Evolutionary conservation across 2,888 invertebrate genomes (phyloP).

Genomic region (Calameuta idolon): DNA sequence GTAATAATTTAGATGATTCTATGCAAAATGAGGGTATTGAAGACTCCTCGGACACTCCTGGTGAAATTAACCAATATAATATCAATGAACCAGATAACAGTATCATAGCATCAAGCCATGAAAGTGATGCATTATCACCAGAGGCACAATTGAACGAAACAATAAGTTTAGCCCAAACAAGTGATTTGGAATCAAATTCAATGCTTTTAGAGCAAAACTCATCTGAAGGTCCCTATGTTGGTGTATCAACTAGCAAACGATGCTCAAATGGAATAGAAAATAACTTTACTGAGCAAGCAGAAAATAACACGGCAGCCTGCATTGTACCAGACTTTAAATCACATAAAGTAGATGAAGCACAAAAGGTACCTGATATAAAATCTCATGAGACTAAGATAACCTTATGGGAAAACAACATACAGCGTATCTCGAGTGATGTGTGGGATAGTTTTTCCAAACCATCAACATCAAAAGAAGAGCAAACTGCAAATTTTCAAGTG

Average conservation of each 20-base stretch:
- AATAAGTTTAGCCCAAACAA: background rate
- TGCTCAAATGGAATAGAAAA: background rate
- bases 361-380: background rate
- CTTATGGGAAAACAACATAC: background rate
- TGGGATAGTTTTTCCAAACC: slow-evolving; percentile 28
- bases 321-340: background rate
- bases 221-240: background rate
- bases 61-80: background rate
- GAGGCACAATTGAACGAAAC: background rate
- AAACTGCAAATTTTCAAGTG: slow-evolving; percentile 62
- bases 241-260: background rate
- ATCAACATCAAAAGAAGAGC: slow-evolving; percentile 26
- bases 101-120: background rate
- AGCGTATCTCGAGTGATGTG: slow-evolving; percentile 4
- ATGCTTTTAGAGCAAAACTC: background rate
- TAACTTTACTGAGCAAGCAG: background rate
- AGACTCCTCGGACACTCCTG: background rate
- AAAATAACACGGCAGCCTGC: background rate
- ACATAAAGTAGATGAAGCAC: background rate
- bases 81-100: background rate
- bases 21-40: background rate
- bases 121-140: background rate
- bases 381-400: background rate
- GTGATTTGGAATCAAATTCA: background rate
- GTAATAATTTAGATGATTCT: background rate